phyloP scores from a whole-genome alignment of 1,140 invertebrate species.

The Eurosta solidaginis region DNA sequence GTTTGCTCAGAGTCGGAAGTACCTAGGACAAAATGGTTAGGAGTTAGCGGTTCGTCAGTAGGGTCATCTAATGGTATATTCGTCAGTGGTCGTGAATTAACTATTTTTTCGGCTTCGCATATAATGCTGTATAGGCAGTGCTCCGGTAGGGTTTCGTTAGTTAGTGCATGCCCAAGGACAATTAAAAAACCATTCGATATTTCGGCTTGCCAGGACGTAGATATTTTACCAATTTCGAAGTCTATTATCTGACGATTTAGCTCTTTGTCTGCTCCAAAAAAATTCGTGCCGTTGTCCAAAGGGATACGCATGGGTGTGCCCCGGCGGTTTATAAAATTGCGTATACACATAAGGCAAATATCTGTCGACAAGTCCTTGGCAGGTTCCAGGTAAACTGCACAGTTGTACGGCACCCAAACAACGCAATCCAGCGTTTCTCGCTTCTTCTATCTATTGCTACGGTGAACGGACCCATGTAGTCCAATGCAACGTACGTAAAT shows the following conservation, averaged over 20 bases:
- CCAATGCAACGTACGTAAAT: background rate
- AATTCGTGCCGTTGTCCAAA: conserved; percentile 44
- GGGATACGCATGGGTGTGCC: conserved; percentile 44
- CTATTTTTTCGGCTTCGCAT: too few species aligned
- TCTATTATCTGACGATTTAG: background rate
- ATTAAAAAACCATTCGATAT: too few species aligned
- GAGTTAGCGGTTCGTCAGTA: too few species aligned
- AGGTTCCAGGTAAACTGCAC: conserved; percentile 52
- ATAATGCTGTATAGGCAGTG: too few species aligned
- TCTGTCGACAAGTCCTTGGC: conserved; percentile 48
- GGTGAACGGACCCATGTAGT: conserved; percentile 49
- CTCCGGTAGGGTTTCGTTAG: too few species aligned
- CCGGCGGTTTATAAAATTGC: conserved; percentile 54
- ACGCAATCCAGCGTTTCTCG: conserved; percentile 50
- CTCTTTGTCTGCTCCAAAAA: conserved; percentile 37
- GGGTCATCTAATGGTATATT: too few species aligned
- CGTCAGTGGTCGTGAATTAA: too few species aligned
- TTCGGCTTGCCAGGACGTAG: too few species aligned
- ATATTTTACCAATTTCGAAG: too few species aligned
- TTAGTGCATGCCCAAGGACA: too few species aligned
- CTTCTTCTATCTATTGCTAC: conserved; percentile 35
- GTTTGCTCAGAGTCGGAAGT: too few species aligned
- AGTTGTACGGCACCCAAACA: conserved; percentile 48
- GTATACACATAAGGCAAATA: conserved; percentile 53
- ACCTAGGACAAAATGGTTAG: too few species aligned